Percentiles rank a stretch among this genome's conserved stretches.
These are phyloP conservation scores for Agonopterix subpropinquella DNA, from an alignment of 2,888 invertebrate genomes.

Conservation along the genomic window DNA sequence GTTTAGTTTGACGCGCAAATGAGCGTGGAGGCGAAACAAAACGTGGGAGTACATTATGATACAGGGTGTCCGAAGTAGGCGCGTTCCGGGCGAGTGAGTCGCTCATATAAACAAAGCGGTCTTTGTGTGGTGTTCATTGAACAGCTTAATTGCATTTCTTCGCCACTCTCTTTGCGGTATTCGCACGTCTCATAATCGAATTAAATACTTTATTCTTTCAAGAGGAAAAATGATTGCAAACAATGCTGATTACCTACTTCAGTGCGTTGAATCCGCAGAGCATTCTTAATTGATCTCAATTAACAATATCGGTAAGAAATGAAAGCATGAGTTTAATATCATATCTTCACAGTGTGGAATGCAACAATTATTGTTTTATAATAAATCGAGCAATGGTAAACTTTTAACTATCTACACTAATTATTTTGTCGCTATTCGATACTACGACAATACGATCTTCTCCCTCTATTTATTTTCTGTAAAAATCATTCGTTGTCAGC, in stretches of 20 bases:
- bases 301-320: background rate
- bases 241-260: too few relatives aligned
- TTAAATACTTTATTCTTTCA: constrained; percentile 31
- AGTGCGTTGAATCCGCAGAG: background rate
- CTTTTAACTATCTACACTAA: too few relatives aligned
- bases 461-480: too few relatives aligned
- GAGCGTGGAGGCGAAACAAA: background rate
- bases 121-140: constrained; percentile 60
- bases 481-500: too few relatives aligned
- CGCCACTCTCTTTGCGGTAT: constrained; percentile 42
- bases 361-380: too few relatives aligned
- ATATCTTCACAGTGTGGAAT: too few relatives aligned
- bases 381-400: too few relatives aligned
- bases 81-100: constrained; percentile 42
- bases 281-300: background rate
- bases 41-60: constrained; percentile 15
- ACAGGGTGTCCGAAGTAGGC: constrained; percentile 12
- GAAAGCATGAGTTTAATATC: background rate
- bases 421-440: too few relatives aligned
- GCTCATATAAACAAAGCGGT: constrained; percentile 54
- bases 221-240: constrained; percentile 9
- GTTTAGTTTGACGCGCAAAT: constrained; percentile 9
- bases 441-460: too few relatives aligned
- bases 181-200: constrained; percentile 47
- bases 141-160: constrained; percentile 66